Evolutionary conservation across 1,140 invertebrate species (phyloP).

Genomic region (Contarinia nasturtii): DNA sequence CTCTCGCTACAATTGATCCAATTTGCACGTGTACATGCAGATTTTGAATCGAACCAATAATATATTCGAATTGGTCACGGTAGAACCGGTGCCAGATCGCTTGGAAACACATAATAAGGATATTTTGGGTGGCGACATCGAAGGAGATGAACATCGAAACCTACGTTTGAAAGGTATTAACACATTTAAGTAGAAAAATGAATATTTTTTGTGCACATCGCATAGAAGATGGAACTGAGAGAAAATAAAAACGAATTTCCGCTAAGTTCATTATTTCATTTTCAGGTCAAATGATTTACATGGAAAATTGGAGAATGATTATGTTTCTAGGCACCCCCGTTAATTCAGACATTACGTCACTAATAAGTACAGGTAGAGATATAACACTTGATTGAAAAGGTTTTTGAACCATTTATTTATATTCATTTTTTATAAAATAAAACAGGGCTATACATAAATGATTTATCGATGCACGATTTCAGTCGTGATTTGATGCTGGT

Average conservation of each 20-base stretch:
- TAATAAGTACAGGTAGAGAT: slow-evolving; percentile 39
- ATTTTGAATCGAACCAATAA: slow-evolving; percentile 88
- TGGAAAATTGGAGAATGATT: slow-evolving; percentile 94
- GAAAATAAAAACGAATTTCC: slow-evolving; percentile 3
- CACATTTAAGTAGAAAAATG: background rate
- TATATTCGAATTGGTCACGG: slow-evolving; percentile 84
- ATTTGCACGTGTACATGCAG: slow-evolving; percentile 28
- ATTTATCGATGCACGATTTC: slow-evolving; percentile 94
- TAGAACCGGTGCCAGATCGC: slow-evolving; percentile 54
- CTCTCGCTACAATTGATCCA: slow-evolving; percentile 1
- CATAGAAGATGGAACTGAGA: slow-evolving; percentile 1
- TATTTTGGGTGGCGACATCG: slow-evolving; percentile 39
- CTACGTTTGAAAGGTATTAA: slow-evolving; percentile 68
- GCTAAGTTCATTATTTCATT: slow-evolving; percentile 3
- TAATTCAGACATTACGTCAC: slow-evolving; percentile 77
- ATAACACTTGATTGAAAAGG: too few species aligned
- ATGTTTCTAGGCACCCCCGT: slow-evolving; percentile 91
- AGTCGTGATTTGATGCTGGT: slow-evolving; percentile 27
- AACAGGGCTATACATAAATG: slow-evolving; percentile 88
- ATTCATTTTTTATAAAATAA: too few species aligned
- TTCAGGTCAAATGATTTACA: slow-evolving; percentile 92
- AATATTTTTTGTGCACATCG: slow-evolving; percentile 1
- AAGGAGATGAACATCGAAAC: slow-evolving; percentile 43
- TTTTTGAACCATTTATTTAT: too few species aligned
- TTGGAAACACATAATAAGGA: slow-evolving; percentile 31